A percentile compares a stretch with the other conserved stretches of the same genome.
phyloP scores from a whole-genome alignment of 2,888 invertebrate genomes.

The Disparrhopalites patrizii region DNA sequence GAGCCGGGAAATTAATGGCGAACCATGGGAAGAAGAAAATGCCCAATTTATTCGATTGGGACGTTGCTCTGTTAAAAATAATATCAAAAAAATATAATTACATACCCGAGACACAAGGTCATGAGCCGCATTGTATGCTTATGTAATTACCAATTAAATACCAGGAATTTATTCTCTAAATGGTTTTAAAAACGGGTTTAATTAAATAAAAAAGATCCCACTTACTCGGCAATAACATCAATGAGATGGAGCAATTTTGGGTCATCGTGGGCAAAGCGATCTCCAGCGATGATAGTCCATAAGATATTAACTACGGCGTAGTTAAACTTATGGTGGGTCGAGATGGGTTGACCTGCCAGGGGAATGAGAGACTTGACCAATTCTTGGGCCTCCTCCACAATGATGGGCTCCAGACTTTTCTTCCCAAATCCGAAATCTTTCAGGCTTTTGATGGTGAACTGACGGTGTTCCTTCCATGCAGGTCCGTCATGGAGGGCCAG shows the following conservation, averaged over 20 bases:
- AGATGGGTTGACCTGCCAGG: not conserved
- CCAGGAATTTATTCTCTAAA: too few species aligned
- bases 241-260: not conserved
- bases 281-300: constrained; percentile 11
- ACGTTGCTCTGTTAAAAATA: not conserved
- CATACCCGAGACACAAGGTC: too few species aligned
- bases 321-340: not conserved
- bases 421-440: constrained; percentile 13
- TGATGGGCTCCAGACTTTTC: not conserved
- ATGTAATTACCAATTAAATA: too few species aligned
- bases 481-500: not conserved
- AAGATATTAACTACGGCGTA: constrained; percentile 5
- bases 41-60: not conserved
- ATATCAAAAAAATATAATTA: too few species aligned
- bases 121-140: too few species aligned
- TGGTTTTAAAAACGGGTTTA: too few species aligned
- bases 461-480: constrained; percentile 4
- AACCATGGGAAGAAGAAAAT: constrained; percentile 7
- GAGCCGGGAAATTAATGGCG: not conserved
- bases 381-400: constrained; percentile 3
- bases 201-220: too few species aligned
- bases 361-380: not conserved
- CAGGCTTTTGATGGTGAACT: constrained; percentile 3
- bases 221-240: not conserved
- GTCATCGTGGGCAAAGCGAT: constrained; percentile 5